Percentiles rank a stretch among this genome's conserved stretches.
Evolutionary conservation across 2,113 vertebrate species (phyloP).

Genomic region (Microcebus lehilahytsara): DNA sequence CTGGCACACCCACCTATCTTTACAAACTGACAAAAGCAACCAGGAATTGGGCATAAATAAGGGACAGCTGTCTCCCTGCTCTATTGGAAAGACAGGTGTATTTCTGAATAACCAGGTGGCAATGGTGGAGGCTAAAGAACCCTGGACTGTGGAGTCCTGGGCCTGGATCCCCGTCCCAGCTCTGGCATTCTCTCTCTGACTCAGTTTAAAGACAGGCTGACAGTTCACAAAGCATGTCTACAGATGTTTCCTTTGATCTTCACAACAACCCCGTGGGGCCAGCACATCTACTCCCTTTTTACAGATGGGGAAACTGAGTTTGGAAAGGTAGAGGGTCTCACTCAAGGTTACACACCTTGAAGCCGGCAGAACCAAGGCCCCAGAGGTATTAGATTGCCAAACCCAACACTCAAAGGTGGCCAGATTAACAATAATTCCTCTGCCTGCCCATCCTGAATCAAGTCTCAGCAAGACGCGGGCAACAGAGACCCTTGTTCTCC

Average conservation of each 20-base stretch:
- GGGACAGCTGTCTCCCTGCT: neutral
- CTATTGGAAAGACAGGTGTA: neutral
- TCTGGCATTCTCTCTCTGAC: neutral
- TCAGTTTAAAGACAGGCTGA: conserved; percentile 15
- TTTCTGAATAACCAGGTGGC: neutral
- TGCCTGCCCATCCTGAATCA: neutral
- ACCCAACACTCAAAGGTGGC: neutral
- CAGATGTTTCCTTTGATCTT: neutral
- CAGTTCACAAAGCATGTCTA: neutral
- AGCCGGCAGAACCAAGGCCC: neutral
- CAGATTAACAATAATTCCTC: neutral
- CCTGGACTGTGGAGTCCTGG: neutral
- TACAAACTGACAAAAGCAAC: neutral
- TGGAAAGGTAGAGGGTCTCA: conserved; percentile 3
- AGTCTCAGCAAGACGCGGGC: neutral
- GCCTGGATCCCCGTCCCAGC: neutral
- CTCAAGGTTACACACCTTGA: neutral
- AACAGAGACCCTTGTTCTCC: neutral
- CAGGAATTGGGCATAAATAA: neutral
- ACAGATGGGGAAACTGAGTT: conserved; percentile 12
- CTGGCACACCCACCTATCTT: neutral
- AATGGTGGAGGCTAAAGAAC: neutral
- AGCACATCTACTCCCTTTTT: neutral
- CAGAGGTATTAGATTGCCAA: neutral
- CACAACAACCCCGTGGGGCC: neutral